These are phyloP conservation scores for Oreochromis niloticus DNA, from an alignment of 2,113 vertebrate genomes.

Conservation along the genomic window DNA sequence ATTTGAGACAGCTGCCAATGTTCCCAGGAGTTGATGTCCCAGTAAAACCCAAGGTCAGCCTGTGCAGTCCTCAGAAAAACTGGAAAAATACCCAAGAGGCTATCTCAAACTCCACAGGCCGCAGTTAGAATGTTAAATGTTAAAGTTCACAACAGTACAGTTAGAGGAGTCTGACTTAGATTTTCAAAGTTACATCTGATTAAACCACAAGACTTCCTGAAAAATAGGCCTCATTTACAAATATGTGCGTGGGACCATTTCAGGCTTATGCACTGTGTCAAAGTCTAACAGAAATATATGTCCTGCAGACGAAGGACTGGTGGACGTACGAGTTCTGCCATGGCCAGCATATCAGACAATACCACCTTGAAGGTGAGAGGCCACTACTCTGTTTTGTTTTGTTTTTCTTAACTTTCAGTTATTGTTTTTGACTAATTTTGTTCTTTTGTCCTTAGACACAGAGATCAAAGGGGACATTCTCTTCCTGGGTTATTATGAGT, in stretches of 20 bases:
- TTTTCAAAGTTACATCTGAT: neutral
- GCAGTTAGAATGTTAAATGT: neutral
- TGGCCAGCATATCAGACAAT: conserved; percentile 86
- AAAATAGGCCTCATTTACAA: neutral
- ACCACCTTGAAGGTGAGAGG: conserved; percentile 85
- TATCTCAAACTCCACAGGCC: neutral
- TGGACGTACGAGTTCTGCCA: conserved; percentile 97
- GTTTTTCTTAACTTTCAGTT: neutral
- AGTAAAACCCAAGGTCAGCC: neutral
- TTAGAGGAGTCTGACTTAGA: neutral
- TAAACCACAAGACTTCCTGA: neutral
- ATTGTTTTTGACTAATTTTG: neutral
- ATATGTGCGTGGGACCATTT: neutral
- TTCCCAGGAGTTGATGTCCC: neutral
- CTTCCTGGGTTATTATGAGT: conserved; percentile 86
- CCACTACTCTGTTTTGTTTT: neutral
- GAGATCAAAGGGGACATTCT: conserved; percentile 90
- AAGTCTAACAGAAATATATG: neutral
- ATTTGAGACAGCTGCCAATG: neutral
- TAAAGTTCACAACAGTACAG: neutral
- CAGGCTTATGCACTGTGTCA: neutral
- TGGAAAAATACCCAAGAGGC: neutral
- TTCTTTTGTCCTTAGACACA: conserved; percentile 74
- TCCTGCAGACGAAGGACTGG: conserved; percentile 90
- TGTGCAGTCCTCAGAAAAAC: neutral